These are phyloP conservation scores for Zoanthus gigantus DNA, from an alignment of 92 coral and sea anemone genomes.

Conservation along the genomic window DNA sequence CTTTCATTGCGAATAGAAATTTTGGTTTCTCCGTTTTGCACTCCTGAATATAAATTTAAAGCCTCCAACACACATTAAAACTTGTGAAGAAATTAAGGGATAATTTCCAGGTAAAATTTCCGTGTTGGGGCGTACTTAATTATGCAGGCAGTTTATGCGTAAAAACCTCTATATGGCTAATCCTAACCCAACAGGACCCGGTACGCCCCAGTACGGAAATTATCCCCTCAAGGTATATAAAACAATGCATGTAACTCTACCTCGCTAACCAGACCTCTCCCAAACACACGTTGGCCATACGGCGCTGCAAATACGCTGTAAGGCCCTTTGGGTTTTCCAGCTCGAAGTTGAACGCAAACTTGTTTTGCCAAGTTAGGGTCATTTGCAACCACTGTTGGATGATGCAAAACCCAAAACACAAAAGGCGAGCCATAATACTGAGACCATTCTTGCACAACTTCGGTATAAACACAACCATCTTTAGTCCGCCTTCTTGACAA, in stretches of 20 bases:
- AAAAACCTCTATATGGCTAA: too few relatives aligned
- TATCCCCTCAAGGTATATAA: neutral
- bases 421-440: constrained; percentile 13
- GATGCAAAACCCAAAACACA: constrained; percentile 14
- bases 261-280: constrained; percentile 31
- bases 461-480: neutral
- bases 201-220: too few relatives aligned
- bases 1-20: too few relatives aligned
- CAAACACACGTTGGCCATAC: constrained; percentile 24
- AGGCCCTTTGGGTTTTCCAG: neutral
- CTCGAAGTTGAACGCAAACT: constrained; percentile 16
- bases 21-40: too few relatives aligned
- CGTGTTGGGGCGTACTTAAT: too few relatives aligned
- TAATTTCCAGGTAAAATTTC: too few relatives aligned
- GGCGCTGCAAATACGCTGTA: constrained; percentile 17
- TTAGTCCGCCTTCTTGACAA: neutral
- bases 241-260: neutral
- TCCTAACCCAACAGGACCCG: too few relatives aligned
- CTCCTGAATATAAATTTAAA: too few relatives aligned
- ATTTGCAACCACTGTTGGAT: neutral
- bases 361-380: constrained; percentile 9
- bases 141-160: too few relatives aligned
- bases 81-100: too few relatives aligned
- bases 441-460: constrained; percentile 3
- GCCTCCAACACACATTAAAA: too few relatives aligned